Conservation (phyloP, 2,113 vertebrate genomes). For the Piprites chloris region DNA sequence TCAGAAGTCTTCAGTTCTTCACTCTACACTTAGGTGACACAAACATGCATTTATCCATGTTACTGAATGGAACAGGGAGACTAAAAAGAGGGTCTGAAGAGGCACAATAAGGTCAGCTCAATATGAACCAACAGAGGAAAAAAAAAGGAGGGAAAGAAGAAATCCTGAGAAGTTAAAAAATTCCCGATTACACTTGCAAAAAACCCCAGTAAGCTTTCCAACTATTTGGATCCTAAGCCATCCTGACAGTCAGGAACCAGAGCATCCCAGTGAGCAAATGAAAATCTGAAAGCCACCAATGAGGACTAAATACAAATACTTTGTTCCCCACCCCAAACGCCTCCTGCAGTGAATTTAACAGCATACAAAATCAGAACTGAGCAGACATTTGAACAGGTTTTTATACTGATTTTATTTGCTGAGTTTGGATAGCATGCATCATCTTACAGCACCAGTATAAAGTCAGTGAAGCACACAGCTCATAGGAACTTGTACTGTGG, state of each 20-base stretch:
- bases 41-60: neutral
- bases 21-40: neutral
- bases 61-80: neutral
- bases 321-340: neutral
- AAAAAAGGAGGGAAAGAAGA: neutral
- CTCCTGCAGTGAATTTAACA: neutral
- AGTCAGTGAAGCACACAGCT: conserved; percentile 57
- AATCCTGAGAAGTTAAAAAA: neutral
- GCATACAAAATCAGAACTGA: neutral
- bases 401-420: conserved; percentile 42
- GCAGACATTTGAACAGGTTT: neutral
- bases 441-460: conserved; percentile 74
- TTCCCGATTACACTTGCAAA: neutral
- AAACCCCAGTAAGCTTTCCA: neutral
- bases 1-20: neutral
- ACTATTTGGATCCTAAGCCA: neutral
- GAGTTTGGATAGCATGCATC: conserved; percentile 62
- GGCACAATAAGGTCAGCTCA: neutral
- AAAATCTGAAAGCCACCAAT: neutral
- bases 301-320: neutral
- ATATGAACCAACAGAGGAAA: neutral
- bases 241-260: neutral
- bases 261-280: neutral
- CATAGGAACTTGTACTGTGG: conserved; percentile 48
- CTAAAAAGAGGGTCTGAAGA: neutral